phyloP scores from a whole-genome alignment of 2,113 vertebrate species.

The Xiphophorus hellerii region DNA sequence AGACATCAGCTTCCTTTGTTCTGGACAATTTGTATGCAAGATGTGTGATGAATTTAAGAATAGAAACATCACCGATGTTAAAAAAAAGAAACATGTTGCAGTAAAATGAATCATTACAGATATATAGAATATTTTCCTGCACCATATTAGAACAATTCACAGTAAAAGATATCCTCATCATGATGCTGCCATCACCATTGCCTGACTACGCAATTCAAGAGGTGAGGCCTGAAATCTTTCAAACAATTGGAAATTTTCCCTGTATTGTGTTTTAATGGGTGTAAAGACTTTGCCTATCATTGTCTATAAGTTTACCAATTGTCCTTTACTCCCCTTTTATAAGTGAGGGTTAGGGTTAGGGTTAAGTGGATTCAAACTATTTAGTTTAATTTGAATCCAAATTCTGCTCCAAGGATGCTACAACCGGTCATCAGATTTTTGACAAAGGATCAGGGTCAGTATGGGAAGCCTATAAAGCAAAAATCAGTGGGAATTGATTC shows the following conservation, averaged over 20 bases:
- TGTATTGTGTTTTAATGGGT: too few relatives aligned
- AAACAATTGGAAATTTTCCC: too few relatives aligned
- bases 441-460: not conserved
- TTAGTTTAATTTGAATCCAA: not conserved
- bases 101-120: too few relatives aligned
- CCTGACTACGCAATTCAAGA: not conserved
- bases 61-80: too few relatives aligned
- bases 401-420: too few relatives aligned
- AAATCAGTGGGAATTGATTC: not conserved
- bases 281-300: too few relatives aligned
- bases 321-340: too few relatives aligned
- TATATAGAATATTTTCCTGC: not conserved
- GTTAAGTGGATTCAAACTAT: too few relatives aligned
- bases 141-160: not conserved
- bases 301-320: too few relatives aligned
- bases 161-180: not conserved
- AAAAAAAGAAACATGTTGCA: too few relatives aligned
- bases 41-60: not conserved
- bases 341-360: too few relatives aligned
- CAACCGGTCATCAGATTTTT: not conserved
- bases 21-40: not conserved
- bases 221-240: too few relatives aligned
- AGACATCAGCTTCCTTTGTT: not conserved
- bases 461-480: not conserved
- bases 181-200: not conserved